Conservation (phyloP, 2,113 vertebrate genomes). For the Gobiocypris rarus region DNA sequence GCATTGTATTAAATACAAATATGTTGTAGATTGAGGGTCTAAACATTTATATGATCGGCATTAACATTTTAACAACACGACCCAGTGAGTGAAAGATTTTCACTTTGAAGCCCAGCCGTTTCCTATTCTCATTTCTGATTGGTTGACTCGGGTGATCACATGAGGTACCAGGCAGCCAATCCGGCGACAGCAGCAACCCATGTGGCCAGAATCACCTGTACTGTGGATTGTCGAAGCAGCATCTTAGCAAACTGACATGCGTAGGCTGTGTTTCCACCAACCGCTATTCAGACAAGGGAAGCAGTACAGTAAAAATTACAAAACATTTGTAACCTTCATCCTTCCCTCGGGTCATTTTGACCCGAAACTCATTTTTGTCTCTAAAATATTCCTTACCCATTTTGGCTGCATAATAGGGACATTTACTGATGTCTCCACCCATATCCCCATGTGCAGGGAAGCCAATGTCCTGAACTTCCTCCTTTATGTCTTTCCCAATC, state of each 20-base stretch:
- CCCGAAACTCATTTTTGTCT: no score
- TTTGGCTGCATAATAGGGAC: slow-evolving; percentile 85
- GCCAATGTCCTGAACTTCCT: slow-evolving; percentile 77
- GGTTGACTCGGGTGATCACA: slow-evolving; percentile 74
- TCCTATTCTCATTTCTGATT: not conserved
- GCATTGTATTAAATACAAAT: not conserved
- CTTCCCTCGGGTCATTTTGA: no score
- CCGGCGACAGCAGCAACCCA: slow-evolving; percentile 80
- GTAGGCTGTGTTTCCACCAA: slow-evolving; percentile 72
- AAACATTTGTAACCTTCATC: not conserved
- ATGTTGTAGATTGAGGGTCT: not conserved
- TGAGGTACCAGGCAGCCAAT: slow-evolving; percentile 86
- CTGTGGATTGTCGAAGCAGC: slow-evolving; percentile 77
- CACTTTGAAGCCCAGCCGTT: not conserved
- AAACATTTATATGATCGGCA: not conserved
- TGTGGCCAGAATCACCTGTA: slow-evolving; percentile 83
- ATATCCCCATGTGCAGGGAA: slow-evolving; percentile 77
- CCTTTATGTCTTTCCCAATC: slow-evolving; percentile 77
- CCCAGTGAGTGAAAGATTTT: not conserved
- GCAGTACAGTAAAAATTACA: not conserved
- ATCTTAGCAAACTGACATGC: slow-evolving; percentile 71
- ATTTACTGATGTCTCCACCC: slow-evolving; percentile 87
- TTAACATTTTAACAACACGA: not conserved
- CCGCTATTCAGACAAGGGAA: slow-evolving; percentile 60
- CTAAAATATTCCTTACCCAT: slow-evolving; percentile 71